phyloP scores from a whole-genome alignment of 2,113 vertebrate species.

The Serinus canaria region DNA sequence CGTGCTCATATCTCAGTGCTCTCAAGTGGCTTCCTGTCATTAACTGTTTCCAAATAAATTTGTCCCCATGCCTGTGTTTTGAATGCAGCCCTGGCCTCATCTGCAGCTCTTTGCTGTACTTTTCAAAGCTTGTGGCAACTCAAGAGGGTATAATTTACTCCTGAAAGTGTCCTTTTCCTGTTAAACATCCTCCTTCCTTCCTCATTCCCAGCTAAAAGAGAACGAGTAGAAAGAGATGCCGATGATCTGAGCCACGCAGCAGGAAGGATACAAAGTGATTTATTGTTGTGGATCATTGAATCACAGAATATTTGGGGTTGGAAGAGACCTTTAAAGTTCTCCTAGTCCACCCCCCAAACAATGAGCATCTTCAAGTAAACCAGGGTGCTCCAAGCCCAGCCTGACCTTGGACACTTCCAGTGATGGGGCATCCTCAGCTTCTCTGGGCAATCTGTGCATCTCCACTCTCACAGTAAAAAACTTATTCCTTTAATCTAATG shows the following conservation, averaged over 20 bases:
- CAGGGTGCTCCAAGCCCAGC: neutral
- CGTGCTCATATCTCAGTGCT: neutral
- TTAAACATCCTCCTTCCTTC: conserved; percentile 9
- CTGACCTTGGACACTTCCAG: neutral
- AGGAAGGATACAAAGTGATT: neutral
- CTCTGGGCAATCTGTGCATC: neutral
- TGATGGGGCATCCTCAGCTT: neutral
- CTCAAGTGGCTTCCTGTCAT: neutral
- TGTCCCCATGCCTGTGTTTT: neutral
- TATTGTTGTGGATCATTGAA: neutral
- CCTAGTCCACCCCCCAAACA: neutral
- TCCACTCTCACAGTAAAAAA: neutral
- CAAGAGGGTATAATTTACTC: neutral
- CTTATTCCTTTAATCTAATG: neutral
- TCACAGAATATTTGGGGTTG: neutral
- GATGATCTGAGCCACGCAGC: rapidly evolving
- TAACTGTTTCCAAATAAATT: neutral
- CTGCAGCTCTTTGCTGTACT: neutral
- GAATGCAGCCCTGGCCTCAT: neutral
- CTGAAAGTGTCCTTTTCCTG: neutral
- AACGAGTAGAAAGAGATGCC: neutral
- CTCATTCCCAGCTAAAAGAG: neutral
- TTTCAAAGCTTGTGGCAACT: neutral
- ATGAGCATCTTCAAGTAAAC: neutral
- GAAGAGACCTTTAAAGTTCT: neutral